Percentiles rank a stretch among this genome's conserved stretches.
Conservation (phyloP, 1,140 invertebrate species). For the Cecropterus lyciades region DNA sequence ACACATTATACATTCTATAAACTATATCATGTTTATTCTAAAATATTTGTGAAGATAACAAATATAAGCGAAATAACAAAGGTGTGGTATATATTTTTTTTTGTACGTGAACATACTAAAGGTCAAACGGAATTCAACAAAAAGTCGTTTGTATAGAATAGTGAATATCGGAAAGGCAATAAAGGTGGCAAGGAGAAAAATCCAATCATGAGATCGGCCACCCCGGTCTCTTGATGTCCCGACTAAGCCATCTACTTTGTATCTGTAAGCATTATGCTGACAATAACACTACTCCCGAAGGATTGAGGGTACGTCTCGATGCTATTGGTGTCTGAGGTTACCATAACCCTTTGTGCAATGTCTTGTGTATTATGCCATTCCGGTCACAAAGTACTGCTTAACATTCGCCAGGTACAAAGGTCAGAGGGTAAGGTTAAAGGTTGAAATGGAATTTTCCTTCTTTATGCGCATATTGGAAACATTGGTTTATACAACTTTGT, state of each 20-base stretch:
- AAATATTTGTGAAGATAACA: no score
- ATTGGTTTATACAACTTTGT: no score
- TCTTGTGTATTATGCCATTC: conserved; percentile 1
- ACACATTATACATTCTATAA: no score
- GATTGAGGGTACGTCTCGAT: background rate
- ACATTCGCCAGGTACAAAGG: no score
- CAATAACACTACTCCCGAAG: conserved; percentile 12
- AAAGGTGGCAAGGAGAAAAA: conserved; percentile 20
- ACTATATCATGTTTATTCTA: no score
- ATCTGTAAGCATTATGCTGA: conserved; percentile 13
- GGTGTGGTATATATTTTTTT: no score
- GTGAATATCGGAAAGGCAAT: conserved; percentile 19
- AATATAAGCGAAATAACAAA: no score
- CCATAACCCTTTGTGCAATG: conserved; percentile 11
- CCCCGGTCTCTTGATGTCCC: conserved; percentile 13
- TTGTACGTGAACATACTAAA: conserved; percentile 1
- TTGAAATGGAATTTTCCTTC: no score
- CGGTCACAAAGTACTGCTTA: background rate
- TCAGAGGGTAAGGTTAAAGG: no score
- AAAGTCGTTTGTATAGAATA: conserved; percentile 18
- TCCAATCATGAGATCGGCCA: conserved; percentile 18
- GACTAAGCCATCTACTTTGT: conserved; percentile 20
- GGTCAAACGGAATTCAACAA: conserved; percentile 41
- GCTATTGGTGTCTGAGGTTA: conserved; percentile 8
- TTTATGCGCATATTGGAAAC: no score